Percentiles rank a stretch among this genome's conserved stretches.
phyloP scores from a whole-genome alignment of 2,888 invertebrate species.

The Syrista parreyssii region DNA sequence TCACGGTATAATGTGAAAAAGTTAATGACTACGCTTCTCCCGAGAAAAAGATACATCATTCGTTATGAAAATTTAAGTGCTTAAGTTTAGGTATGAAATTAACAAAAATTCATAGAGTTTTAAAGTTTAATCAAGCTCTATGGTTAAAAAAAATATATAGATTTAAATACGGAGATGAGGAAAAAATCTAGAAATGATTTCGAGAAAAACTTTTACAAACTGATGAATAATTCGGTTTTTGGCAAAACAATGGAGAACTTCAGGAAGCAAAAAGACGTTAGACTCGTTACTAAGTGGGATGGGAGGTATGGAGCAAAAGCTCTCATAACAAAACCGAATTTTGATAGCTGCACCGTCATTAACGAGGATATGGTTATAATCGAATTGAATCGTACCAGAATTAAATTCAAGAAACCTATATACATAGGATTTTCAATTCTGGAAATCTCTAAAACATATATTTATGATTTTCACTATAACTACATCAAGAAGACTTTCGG shows the following conservation, averaged over 20 bases:
- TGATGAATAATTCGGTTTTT: conserved; percentile 59
- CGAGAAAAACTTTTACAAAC: conserved; percentile 60
- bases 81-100: conserved; percentile 41
- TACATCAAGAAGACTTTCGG: conserved; percentile 15
- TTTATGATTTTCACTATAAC: conserved; percentile 28
- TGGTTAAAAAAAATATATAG: conserved; percentile 60
- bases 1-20: conserved; percentile 22
- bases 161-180: conserved; percentile 56
- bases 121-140: conserved; percentile 56
- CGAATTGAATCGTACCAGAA: conserved; percentile 19
- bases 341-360: conserved; percentile 48
- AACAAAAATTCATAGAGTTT: conserved; percentile 48
- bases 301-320: conserved; percentile 49
- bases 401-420: conserved; percentile 27
- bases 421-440: conserved; percentile 23
- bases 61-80: conserved; percentile 45
- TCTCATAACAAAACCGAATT: conserved; percentile 51
- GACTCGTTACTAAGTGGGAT: conserved; percentile 51
- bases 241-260: conserved; percentile 59
- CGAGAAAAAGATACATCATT: conserved; percentile 44
- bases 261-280: conserved; percentile 49
- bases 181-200: conserved; percentile 48
- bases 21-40: conserved; percentile 35
- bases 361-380: conserved; percentile 50
- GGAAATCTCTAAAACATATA: conserved; percentile 19